Base-by-base conservation (phyloP, 2,888 invertebrate genomes). In the Polietes domitor region DNA sequence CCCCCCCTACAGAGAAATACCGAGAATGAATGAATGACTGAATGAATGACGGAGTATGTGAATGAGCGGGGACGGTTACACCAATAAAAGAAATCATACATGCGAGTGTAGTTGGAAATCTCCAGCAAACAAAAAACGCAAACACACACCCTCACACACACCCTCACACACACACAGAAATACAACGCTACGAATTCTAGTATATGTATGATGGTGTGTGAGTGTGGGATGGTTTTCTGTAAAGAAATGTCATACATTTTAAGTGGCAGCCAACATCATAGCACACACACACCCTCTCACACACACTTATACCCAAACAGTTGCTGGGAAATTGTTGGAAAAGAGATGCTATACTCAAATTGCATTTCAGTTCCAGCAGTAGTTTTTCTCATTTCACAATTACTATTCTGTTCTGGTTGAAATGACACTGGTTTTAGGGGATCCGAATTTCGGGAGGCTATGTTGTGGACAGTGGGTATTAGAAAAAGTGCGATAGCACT, bases 161-260 rank as follows among this genome's bases (percentile, higher is more conserved):
- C n/a, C n/a, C n/a, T n/a, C 37, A 37, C 32, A 32, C 32, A 32
- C 32, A 32, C 19, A 21, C 4, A 58, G 37, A 17, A 63, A 63
- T n/a, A 65, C 37, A 65, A 65, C 17, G 19, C 37, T 2, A 17
- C 17, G 17, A 37, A 37, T 12, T 37, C 10, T 41, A 61, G 9
- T n/a, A n/a, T n/a, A n/a, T 19, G 17, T 19, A 17, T 37, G n/a
- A 47, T 19, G 41, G 21, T 37, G 21, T 68, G 68, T 37, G 37
- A n/a, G 50, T 71, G 50, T 24, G 58, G 24, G 58, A 26, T 58
- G 24, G 58, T 58, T 26, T 26, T 26, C 58, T 26, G 24, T 24
- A 26, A 58, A 53, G 72, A 76, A 68, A 79, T 79, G 61, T 79
- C 72, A 72, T 73, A 76, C 58, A 79, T 53, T 72, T 80, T 50